Base-by-base conservation (phyloP, 1,140 invertebrate genomes). In the Euura saliciscinereae region DNA sequence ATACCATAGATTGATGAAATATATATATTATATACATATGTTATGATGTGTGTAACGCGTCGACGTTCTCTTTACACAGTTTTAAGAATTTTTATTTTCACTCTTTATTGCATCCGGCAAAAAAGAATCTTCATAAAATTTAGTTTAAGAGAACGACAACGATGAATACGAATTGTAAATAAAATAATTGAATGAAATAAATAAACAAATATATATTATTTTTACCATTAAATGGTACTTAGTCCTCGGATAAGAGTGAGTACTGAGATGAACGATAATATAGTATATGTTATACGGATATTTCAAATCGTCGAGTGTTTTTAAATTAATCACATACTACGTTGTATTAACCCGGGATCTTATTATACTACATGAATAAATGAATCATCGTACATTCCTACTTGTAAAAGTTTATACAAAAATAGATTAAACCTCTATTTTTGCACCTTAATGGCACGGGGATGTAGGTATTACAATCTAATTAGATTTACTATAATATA, bases 401-500 rank as follows among this genome's bases (percentile, higher is more conserved):
- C 43, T 66, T 71, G 11, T 71, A 75, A 77, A 59, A 59, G 65
- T 73, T 73, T 46, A 67, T 71, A 65, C 69, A 71, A 76, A 76
- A 75, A 73, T 76, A 76, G 75, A 70, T 44, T 45, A 43, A 66
- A 70, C 4, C 73, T 59, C 74, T 77, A 77, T 77, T 77, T 77
- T 77, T 77, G 76, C 74, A 77, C 71, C 28, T 77, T 73, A 59
- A 59, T 59, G 51, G 51, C 51, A 59, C 8, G 13, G 51, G 51
- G 75, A 75, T 76, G 74, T 75, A 73, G 75, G 75, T 76, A 76
- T 42, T 73, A 75, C 71, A 73, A 44, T 75, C 68, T 72, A 75
- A 76, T 72, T 72, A 59, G 51, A 59, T 74, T 28, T 28, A 28
- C 28, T 28, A 28, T 76, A 6, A 72, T 75, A 72, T 68, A 28